phyloP scores from a whole-genome alignment of 2,888 invertebrate species.

The Sinodicranocentrus sp. region DNA sequence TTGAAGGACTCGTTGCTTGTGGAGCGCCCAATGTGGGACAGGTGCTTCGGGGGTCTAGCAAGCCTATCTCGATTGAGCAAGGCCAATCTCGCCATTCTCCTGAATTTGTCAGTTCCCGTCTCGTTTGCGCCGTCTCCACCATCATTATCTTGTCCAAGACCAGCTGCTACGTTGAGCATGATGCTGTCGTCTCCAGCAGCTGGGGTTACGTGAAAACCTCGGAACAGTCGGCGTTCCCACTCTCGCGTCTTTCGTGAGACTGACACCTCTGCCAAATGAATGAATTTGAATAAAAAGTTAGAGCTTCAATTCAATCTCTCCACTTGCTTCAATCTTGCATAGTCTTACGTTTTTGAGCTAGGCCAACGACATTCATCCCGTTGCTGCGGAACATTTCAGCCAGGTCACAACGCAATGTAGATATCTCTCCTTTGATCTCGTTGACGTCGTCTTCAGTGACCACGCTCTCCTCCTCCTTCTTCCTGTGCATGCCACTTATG shows the following conservation, averaged over 20 bases:
- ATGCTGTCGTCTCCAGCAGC: constrained; percentile 83
- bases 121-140: constrained; percentile 19
- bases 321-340: background rate
- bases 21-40: constrained; percentile 88
- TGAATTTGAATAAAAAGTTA: constrained; percentile 10
- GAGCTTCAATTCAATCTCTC: background rate
- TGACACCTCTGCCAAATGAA: constrained; percentile 81
- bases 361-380: constrained; percentile 90
- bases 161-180: constrained; percentile 77
- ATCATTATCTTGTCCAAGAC: constrained; percentile 19
- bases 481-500: constrained; percentile 91
- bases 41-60: constrained; percentile 61
- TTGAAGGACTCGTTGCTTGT: constrained; percentile 85
- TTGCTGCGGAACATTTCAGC: constrained; percentile 92
- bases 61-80: constrained; percentile 80
- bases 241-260: constrained; percentile 87
- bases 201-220: constrained; percentile 91
- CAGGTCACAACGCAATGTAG: constrained; percentile 93
- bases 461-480: constrained; percentile 88
- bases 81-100: constrained; percentile 87
- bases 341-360: constrained; percentile 86
- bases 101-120: constrained; percentile 80
- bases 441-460: constrained; percentile 97
- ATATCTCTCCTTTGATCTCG: constrained; percentile 96
- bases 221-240: constrained; percentile 93